Percentiles rank a stretch among this genome's conserved stretches.
phyloP scores from a whole-genome alignment of 1,140 invertebrate species.

The Nymphalis io region DNA sequence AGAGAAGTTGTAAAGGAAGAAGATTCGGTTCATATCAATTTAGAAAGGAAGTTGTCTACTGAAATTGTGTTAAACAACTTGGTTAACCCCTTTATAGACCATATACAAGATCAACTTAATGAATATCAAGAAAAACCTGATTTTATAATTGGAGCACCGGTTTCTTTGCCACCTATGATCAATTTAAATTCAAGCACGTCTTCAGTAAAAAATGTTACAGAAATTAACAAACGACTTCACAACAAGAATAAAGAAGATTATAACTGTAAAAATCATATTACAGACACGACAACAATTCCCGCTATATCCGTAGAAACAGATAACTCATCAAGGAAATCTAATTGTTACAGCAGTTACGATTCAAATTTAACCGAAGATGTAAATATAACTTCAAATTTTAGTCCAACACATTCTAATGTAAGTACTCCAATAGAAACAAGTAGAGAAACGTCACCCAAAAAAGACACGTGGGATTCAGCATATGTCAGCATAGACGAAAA shows the following conservation, averaged over 20 bases:
- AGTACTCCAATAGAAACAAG: slow-evolving; percentile 34
- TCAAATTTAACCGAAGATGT: slow-evolving; percentile 36
- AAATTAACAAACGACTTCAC: not conserved
- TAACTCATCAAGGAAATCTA: slow-evolving; percentile 13
- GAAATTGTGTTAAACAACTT: slow-evolving; percentile 54
- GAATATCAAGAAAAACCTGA: slow-evolving; percentile 54
- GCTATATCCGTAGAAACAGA: slow-evolving; percentile 8
- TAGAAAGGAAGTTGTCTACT: slow-evolving; percentile 39
- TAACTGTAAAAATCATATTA: not conserved
- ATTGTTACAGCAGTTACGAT: slow-evolving; percentile 29
- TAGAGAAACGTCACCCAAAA: slow-evolving; percentile 55
- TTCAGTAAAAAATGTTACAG: slow-evolving; percentile 11
- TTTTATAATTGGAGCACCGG: slow-evolving; percentile 78
- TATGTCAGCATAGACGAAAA: slow-evolving; percentile 80
- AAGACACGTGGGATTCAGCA: slow-evolving; percentile 78
- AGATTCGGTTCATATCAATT: slow-evolving; percentile 48
- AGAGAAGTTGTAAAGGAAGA: slow-evolving; percentile 45
- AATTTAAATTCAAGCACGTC: slow-evolving; percentile 32
- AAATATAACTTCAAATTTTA: slow-evolving; percentile 26
- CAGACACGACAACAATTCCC: not conserved
- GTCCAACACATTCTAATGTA: slow-evolving; percentile 20
- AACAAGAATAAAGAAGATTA: slow-evolving; percentile 16
- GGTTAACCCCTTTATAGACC: slow-evolving; percentile 63
- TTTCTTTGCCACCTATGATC: slow-evolving; percentile 65
- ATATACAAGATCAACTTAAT: slow-evolving; percentile 42